phyloP scores from a whole-genome alignment of 92 coral and sea anemone species.

The Epizoanthus fatuus region DNA sequence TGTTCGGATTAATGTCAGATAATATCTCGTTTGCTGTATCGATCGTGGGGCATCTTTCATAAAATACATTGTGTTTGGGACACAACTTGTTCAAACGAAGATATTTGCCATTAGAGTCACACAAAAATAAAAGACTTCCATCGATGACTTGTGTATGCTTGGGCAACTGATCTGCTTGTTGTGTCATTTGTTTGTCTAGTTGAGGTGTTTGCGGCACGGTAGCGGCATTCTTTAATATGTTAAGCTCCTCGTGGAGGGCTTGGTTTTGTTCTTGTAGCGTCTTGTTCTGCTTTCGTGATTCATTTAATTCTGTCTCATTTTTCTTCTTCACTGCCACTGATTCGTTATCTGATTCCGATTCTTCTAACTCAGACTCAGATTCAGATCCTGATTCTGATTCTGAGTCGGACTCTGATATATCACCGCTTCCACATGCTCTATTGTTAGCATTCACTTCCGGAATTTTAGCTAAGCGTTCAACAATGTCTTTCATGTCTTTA shows the following conservation, averaged over 20 bases:
- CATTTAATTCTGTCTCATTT: no score
- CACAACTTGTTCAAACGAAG: neutral
- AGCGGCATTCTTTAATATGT: neutral
- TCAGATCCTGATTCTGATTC: no score
- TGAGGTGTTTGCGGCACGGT: constrained; percentile 10
- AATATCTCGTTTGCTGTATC: neutral
- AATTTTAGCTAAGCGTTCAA: no score
- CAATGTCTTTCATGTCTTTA: no score
- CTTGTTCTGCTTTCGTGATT: no score
- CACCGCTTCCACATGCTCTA: no score
- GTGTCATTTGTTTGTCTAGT: constrained; percentile 9
- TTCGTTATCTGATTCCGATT: no score
- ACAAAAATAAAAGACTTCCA: constrained; percentile 12
- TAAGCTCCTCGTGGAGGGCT: constrained; percentile 1
- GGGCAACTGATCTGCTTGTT: constrained; percentile 9
- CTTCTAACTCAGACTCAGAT: no score
- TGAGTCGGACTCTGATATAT: no score
- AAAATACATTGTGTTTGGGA: constrained; percentile 9
- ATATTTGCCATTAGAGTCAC: neutral
- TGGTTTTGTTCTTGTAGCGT: neutral
- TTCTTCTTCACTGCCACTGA: no score
- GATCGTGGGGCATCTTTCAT: constrained; percentile 10
- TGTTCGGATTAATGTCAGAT: no score
- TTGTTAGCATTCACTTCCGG: no score
- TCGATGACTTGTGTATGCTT: constrained; percentile 15